Base-by-base conservation (phyloP, 2,797 vertebrate species). In the Epinephelus coioides region DNA sequence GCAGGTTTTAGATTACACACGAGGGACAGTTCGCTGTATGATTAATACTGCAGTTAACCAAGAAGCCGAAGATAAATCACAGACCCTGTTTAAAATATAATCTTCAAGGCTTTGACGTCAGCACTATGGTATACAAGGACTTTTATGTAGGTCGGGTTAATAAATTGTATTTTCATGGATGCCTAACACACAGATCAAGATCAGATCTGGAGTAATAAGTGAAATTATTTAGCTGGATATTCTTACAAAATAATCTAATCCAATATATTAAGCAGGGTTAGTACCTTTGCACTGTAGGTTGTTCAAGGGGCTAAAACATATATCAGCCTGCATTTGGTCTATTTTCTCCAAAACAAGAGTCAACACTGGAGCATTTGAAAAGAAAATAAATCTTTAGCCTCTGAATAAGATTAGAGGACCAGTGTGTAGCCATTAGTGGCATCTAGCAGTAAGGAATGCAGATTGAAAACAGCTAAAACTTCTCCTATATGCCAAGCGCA, bases 11-110 rank as follows among this genome's bases (percentile, higher is more conserved):
- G 64, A 88, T 90, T 81, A 86, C 68, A 87, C 66, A 89, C 62
- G 59, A 82, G 86, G 82, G 84, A 76, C 69, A 65, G 82, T 84
- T 72, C 25, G 23, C 81, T 76, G 54, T 70, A 76, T 95, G 95
- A 95, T 95, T 93, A 92, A 95, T 95, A 89, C 69, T 80, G 81
- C 82, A 80, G 89, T 93, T 92, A 92, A 86, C 64, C 83, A 90
- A 85, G 90, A 79, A 86, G 84, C 79, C 80, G 84, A 63, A 92
- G 90, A 95, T 95, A 90, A 91, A 95, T 95, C 91, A 94, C 85
- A 67, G 88, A 56, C 79, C 55, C 77, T 75, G 76, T 81, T 88
- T 91, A 91, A 94, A 93, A 94, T 94, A 94, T 94, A 82, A 90
- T 89, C 88, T 88, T 81, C 70, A 71, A 68, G 54, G 72, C 86